phyloP scores from a whole-genome alignment of 2,888 invertebrate genomes.

The Philonicus albiceps region DNA sequence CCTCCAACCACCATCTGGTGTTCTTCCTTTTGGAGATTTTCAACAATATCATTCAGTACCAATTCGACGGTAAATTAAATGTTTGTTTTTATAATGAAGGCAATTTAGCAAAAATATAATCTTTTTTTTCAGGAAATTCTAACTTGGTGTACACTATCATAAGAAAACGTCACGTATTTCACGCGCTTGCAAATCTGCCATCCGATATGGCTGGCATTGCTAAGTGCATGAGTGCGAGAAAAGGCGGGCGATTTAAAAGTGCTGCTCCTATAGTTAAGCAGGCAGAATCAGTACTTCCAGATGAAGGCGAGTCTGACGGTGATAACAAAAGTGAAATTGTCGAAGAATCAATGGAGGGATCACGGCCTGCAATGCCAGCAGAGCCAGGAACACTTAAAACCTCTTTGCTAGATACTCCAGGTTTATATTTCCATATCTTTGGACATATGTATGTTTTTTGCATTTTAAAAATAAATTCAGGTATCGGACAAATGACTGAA shows the following conservation, averaged over 20 bases:
- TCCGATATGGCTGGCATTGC: constrained; percentile 88
- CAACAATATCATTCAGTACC: constrained; percentile 99
- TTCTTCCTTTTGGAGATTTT: constrained; percentile 99
- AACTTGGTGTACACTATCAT: constrained; percentile 99
- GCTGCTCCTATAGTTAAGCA: constrained; percentile 49
- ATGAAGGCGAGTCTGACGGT: constrained; percentile 61
- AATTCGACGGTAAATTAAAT: constrained; percentile 83
- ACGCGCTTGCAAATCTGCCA: constrained; percentile 95
- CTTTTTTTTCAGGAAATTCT: constrained; percentile 78
- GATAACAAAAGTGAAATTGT: constrained; percentile 62
- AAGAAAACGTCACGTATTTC: constrained; percentile 97
- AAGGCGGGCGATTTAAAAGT: constrained; percentile 64
- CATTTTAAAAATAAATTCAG: constrained; percentile 58
- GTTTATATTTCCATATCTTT: constrained; percentile 58
- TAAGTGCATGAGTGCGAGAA: constrained; percentile 63
- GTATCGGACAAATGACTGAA: constrained; percentile 93
- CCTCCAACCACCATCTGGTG: constrained; percentile 96
- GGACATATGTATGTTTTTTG: background rate
- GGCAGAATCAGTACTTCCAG: constrained; percentile 49
- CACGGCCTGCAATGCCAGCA: constrained; percentile 83
- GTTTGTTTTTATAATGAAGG: background rate
- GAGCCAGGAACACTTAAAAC: constrained; percentile 92
- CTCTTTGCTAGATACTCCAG: constrained; percentile 89
- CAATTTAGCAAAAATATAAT: background rate
- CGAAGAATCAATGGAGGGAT: constrained; percentile 81